These are phyloP conservation scores for Tineola bisselliella DNA, from an alignment of 2,888 invertebrate genomes.

Conservation along the genomic window DNA sequence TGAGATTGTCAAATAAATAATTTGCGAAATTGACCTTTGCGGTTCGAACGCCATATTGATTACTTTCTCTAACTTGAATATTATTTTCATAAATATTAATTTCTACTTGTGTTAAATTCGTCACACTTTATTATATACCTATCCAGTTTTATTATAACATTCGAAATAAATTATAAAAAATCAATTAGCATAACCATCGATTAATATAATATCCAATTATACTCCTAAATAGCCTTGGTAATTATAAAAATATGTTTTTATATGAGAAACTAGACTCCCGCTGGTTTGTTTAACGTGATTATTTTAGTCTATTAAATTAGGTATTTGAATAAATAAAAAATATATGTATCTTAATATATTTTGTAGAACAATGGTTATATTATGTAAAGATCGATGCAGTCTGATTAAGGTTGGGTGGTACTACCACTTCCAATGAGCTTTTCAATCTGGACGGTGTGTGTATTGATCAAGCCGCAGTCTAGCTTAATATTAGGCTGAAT, in stretches of 20 bases:
- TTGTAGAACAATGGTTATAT: too few species aligned
- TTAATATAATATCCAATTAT: neutral
- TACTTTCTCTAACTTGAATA: neutral
- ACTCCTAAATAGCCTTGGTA: neutral
- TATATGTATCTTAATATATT: too few species aligned
- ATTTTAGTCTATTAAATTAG: too few species aligned
- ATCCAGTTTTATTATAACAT: neutral
- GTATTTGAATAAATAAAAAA: too few species aligned
- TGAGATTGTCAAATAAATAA: constrained; percentile 1
- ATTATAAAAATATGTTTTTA: neutral
- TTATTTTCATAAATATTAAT: neutral
- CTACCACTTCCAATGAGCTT: too few species aligned
- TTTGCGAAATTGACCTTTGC: constrained; percentile 8
- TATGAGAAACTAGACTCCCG: neutral
- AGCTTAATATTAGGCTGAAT: too few species aligned
- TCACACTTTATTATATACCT: too few species aligned
- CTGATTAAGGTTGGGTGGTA: too few species aligned
- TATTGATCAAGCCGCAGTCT: too few species aligned
- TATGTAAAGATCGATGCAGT: too few species aligned
- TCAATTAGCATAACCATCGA: neutral
- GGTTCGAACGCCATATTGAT: neutral
- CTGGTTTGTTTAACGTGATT: neutral
- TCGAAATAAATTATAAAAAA: neutral
- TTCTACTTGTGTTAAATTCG: neutral
- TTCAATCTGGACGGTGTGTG: too few species aligned